These are phyloP conservation scores for Dromius quadrimaculatus DNA, from an alignment of 2,888 invertebrate species.

Conservation along the genomic window DNA sequence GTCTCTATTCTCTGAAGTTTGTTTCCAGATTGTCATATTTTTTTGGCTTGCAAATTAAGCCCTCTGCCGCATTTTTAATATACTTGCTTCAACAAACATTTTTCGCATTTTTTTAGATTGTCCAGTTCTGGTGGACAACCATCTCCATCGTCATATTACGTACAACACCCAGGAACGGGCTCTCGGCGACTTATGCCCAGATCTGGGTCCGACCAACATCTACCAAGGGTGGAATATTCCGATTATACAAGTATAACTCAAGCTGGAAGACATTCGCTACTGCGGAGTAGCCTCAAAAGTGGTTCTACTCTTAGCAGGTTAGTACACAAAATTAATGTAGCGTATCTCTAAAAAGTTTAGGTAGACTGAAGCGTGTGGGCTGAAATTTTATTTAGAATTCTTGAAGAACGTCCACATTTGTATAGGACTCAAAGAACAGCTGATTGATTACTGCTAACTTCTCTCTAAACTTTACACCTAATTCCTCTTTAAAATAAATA, in stretches of 20 bases:
- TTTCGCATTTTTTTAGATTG: slow-evolving; percentile 61
- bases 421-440: not conserved
- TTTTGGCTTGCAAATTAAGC: too few relatives aligned
- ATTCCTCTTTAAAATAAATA: too few relatives aligned
- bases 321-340: not conserved
- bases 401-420: too few relatives aligned
- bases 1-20: too few relatives aligned
- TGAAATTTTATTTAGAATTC: too few relatives aligned
- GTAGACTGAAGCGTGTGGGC: too few relatives aligned
- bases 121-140: slow-evolving; percentile 67
- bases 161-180: slow-evolving; percentile 68
- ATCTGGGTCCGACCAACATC: slow-evolving; percentile 92
- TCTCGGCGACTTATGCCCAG: slow-evolving; percentile 76
- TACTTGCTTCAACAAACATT: too few relatives aligned
- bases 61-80: too few relatives aligned
- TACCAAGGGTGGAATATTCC: slow-evolving; percentile 87
- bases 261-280: slow-evolving; percentile 80
- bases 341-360: not conserved
- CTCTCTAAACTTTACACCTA: too few relatives aligned
- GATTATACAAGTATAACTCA: slow-evolving; percentile 82
- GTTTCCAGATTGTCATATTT: too few relatives aligned
- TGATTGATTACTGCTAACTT: too few relatives aligned
- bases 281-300: slow-evolving; percentile 85
- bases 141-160: slow-evolving; percentile 66
- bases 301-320: slow-evolving; percentile 67